Conservation (phyloP, 1,140 invertebrate species). For the Bombus turneri region DNA sequence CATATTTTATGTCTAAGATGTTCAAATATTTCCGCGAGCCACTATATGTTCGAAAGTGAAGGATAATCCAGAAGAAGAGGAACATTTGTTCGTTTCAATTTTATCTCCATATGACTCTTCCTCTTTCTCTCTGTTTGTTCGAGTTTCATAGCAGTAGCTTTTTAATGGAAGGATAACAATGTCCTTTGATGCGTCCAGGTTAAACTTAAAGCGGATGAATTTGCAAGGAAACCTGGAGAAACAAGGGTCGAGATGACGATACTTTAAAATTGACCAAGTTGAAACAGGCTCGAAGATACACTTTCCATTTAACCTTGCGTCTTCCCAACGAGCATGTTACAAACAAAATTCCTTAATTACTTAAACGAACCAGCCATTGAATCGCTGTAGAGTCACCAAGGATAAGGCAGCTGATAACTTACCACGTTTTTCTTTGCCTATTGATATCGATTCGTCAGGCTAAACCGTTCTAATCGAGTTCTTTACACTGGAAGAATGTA, state of each 20-base stretch:
- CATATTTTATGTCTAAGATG: too few relatives aligned
- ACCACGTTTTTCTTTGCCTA: neutral
- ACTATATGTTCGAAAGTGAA: too few relatives aligned
- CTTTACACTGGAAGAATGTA: neutral
- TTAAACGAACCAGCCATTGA: neutral
- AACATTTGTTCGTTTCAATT: too few relatives aligned
- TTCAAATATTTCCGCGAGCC: too few relatives aligned
- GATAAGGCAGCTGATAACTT: neutral
- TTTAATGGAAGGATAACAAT: neutral
- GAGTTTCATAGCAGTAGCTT: neutral
- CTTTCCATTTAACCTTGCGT: neutral
- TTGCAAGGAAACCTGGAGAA: neutral
- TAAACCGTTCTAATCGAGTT: neutral
- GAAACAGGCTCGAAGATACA: neutral
- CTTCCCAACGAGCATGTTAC: neutral
- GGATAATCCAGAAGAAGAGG: too few relatives aligned
- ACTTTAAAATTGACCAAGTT: neutral
- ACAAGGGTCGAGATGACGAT: neutral
- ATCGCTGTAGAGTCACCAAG: neutral
- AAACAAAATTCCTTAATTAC: constrained; percentile 39
- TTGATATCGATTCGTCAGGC: neutral
- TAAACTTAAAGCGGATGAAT: constrained; percentile 20
- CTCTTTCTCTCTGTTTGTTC: neutral
- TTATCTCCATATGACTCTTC: neutral
- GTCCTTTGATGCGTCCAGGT: neutral